Percentiles rank a stretch among this genome's conserved stretches.
Evolutionary conservation across 2,888 invertebrate genomes (phyloP).

Genomic region (Frankliniella fusca): DNA sequence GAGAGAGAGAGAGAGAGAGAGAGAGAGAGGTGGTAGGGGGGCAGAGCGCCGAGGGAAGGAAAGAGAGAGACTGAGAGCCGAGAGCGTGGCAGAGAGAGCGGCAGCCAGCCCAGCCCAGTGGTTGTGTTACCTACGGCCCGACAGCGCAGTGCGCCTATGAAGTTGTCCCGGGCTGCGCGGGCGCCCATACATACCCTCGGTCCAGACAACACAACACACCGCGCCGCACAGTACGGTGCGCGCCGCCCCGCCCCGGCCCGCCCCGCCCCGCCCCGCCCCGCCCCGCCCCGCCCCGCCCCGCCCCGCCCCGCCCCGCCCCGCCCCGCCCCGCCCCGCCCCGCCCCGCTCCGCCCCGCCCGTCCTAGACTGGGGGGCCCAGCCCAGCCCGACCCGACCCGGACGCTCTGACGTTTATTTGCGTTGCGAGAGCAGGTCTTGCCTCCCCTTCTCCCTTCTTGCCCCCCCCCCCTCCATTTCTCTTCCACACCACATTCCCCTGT

Average conservation of each 20-base stretch:
- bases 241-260: background rate
- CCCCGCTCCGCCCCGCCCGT: background rate
- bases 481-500: background rate
- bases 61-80: background rate
- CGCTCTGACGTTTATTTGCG: constrained; percentile 24
- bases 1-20: constrained; percentile 1
- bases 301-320: background rate
- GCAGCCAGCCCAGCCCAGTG: too few species aligned
- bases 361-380: too few species aligned
- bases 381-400: background rate
- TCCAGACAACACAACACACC: background rate
- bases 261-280: background rate
- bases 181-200: background rate
- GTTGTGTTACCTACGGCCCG: background rate
- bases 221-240: background rate
- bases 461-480: background rate
- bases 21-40: background rate
- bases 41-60: background rate
- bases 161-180: background rate
- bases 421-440: background rate
- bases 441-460: background rate
- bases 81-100: too few species aligned
- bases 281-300: too few species aligned
- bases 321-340: background rate
- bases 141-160: background rate